phyloP scores from a whole-genome alignment of 2,113 vertebrate species.

The Fukomys damarensis region DNA sequence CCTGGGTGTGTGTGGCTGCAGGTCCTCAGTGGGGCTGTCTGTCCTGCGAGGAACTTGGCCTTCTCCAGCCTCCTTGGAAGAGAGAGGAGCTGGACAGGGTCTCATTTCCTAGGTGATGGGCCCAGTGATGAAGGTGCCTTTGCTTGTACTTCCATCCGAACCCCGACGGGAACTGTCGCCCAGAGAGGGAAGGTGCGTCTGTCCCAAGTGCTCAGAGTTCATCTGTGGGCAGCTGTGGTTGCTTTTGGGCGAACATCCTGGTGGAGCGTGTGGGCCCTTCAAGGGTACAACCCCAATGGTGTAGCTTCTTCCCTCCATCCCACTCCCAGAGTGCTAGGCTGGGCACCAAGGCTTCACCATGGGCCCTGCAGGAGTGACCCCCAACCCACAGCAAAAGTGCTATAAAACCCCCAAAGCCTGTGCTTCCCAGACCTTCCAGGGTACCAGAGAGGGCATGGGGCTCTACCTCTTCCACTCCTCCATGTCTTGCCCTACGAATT shows the following conservation, averaged over 20 bases:
- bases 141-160: no score
- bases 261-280: background rate
- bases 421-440: background rate
- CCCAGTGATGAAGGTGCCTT: background rate
- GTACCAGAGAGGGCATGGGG: background rate
- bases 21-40: background rate
- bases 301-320: background rate
- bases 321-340: background rate
- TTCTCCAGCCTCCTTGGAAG: background rate
- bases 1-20: background rate
- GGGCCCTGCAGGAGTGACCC: background rate
- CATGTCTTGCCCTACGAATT: fast-evolving
- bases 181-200: background rate
- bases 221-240: background rate
- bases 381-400: background rate
- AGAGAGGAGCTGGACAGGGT: background rate
- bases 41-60: background rate
- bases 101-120: background rate
- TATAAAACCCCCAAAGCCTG: background rate
- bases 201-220: fast-evolving
- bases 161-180: no score
- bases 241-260: background rate
- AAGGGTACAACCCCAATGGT: background rate
- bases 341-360: background rate
- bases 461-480: background rate